Evolutionary conservation across 2,888 invertebrate genomes (phyloP).

Genomic region (Lycocerus yunnanus): DNA sequence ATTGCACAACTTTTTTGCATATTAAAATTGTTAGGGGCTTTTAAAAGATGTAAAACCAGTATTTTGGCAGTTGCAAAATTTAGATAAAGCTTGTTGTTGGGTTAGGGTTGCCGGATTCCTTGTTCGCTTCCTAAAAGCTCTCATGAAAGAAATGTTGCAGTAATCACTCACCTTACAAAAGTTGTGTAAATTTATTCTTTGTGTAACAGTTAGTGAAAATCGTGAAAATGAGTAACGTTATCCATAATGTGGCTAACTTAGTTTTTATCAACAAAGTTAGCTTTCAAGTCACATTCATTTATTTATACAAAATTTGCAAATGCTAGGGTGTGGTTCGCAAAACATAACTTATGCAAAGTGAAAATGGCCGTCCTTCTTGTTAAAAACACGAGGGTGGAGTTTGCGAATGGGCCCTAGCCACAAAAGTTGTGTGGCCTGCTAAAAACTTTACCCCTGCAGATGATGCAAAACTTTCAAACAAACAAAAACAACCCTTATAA

Average conservation of each 20-base stretch:
- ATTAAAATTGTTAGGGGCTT: neutral
- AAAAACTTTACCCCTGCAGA: constrained; percentile 52
- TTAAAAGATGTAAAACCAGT: neutral
- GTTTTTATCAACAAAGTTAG: constrained; percentile 38
- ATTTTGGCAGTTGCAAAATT: neutral
- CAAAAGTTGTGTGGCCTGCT: constrained; percentile 56
- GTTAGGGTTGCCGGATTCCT: neutral
- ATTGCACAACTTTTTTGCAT: neutral
- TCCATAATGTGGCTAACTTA: constrained; percentile 28
- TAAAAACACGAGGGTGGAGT: constrained; percentile 57
- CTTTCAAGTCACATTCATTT: constrained; percentile 33
- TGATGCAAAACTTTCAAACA: constrained; percentile 34
- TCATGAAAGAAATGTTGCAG: neutral
- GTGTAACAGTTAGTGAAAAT: constrained; percentile 17
- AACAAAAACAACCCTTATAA: constrained; percentile 48
- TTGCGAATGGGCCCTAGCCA: constrained; percentile 52
- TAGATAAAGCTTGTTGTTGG: neutral
- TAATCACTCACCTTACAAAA: neutral
- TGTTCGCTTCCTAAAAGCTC: neutral
- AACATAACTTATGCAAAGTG: constrained; percentile 55
- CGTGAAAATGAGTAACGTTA: constrained; percentile 23
- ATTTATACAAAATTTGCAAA: constrained; percentile 37
- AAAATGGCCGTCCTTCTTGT: constrained; percentile 51
- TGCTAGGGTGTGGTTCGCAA: constrained; percentile 52
- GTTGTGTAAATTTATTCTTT: neutral